phyloP scores from a whole-genome alignment of 2,888 invertebrate genomes.

The Athripsodes cinereus region DNA sequence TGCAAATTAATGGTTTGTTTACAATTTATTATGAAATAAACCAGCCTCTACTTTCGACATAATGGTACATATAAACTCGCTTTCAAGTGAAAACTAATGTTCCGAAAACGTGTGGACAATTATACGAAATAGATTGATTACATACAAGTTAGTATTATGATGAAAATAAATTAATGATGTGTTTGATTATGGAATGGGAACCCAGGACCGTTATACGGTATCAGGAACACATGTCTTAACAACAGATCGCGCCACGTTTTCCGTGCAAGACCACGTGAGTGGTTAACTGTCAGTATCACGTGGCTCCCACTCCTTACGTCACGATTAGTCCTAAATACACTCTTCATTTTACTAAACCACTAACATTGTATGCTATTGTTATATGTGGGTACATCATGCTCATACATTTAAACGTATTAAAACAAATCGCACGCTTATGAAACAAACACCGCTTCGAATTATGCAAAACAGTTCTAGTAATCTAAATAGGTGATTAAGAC shows the following conservation, averaged over 20 bases:
- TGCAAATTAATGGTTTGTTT: too few relatives aligned
- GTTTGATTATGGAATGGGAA: not conserved
- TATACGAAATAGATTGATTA: not conserved
- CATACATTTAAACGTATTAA: not conserved
- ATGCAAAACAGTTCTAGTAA: slow-evolving; percentile 2
- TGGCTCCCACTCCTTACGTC: slow-evolving; percentile 15
- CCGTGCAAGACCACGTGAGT: slow-evolving; percentile 14
- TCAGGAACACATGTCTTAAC: slow-evolving; percentile 8
- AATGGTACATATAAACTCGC: too few relatives aligned
- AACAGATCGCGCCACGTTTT: slow-evolving; percentile 14
- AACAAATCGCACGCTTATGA: not conserved
- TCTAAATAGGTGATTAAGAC: slow-evolving; percentile 1
- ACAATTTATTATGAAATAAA: too few relatives aligned
- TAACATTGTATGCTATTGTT: not conserved
- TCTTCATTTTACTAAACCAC: not conserved
- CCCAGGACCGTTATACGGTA: not conserved
- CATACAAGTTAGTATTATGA: not conserved
- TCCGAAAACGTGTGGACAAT: not conserved
- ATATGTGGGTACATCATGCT: not conserved
- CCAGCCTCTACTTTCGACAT: too few relatives aligned
- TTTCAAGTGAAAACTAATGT: too few relatives aligned
- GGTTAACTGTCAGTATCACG: slow-evolving; percentile 19
- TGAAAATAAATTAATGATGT: not conserved
- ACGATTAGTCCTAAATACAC: slow-evolving; percentile 6
- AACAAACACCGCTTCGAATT: not conserved